Conservation (phyloP, 1,140 invertebrate species). For the Subanguina moxae region DNA sequence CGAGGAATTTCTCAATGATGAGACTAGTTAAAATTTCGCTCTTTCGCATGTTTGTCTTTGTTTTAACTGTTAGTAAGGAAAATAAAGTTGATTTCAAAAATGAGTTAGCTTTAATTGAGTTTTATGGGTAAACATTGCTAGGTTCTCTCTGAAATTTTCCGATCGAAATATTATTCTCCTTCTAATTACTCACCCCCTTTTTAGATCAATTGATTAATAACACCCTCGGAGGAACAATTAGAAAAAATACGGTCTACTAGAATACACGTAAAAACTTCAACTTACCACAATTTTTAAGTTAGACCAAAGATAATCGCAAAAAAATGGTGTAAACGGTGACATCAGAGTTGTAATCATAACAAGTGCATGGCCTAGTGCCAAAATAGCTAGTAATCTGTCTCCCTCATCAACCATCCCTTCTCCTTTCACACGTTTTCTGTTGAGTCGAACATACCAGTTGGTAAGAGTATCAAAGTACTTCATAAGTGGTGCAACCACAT, state of each 20-base stretch:
- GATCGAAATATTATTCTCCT: too few species aligned
- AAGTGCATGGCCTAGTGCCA: constrained; percentile 81
- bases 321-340: constrained; percentile 92
- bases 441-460: constrained; percentile 97
- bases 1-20: too few species aligned
- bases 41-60: background rate
- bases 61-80: background rate
- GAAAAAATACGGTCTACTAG: too few species aligned
- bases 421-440: constrained; percentile 78
- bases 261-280: too few species aligned
- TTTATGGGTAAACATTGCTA: too few species aligned
- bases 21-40: too few species aligned
- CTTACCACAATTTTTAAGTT: constrained; percentile 67
- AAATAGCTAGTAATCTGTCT: constrained; percentile 78
- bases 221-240: background rate
- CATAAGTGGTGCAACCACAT: constrained; percentile 83
- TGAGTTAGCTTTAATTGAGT: too few species aligned
- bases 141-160: too few species aligned
- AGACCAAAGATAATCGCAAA: constrained; percentile 93
- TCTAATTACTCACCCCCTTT: too few species aligned
- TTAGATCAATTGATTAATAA: background rate
- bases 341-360: constrained; percentile 79
- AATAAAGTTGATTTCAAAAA: too few species aligned
- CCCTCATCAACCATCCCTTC: constrained; percentile 59
- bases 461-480: constrained; percentile 96